phyloP scores from a whole-genome alignment of 2,888 invertebrate genomes.

The Aricia artaxerxes region DNA sequence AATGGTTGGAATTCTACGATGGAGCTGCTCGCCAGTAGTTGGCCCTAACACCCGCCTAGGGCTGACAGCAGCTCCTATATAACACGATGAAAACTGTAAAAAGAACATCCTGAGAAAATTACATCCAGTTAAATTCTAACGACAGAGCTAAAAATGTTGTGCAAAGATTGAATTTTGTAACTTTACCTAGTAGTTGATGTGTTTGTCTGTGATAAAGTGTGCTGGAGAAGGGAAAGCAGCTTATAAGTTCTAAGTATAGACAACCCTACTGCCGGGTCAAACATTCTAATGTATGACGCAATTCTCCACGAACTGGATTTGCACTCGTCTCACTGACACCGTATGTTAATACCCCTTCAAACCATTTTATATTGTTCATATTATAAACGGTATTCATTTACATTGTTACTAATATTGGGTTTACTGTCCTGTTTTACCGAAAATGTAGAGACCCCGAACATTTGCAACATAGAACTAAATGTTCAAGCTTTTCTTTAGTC shows the following conservation, averaged over 20 bases:
- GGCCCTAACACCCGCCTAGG: slow-evolving; percentile 36
- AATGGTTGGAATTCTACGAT: slow-evolving; percentile 62
- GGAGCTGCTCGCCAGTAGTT: slow-evolving; percentile 46
- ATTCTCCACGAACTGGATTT: slow-evolving; percentile 68
- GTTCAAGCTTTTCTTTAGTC: not conserved
- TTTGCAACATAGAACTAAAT: not conserved
- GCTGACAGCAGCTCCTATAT: not conserved
- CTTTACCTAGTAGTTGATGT: not conserved
- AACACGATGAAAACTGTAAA: not conserved
- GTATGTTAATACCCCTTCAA: slow-evolving; percentile 48
- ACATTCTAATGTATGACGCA: slow-evolving; percentile 76
- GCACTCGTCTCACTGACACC: slow-evolving; percentile 67
- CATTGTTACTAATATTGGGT: not conserved
- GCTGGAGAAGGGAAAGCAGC: slow-evolving; percentile 16
- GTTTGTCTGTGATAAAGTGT: not conserved
- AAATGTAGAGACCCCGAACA: not conserved
- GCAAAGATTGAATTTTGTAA: not conserved
- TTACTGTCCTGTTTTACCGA: not conserved
- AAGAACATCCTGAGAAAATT: not conserved
- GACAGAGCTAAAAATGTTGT: not conserved
- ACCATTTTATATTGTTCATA: slow-evolving; percentile 33
- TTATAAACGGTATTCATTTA: slow-evolving; percentile 1
- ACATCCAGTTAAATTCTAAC: not conserved
- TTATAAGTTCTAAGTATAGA: slow-evolving; percentile 10
- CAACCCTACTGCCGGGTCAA: slow-evolving; percentile 62